Conservation (phyloP, 1,140 invertebrate genomes). For the Rhagoletis pomonella region DNA sequence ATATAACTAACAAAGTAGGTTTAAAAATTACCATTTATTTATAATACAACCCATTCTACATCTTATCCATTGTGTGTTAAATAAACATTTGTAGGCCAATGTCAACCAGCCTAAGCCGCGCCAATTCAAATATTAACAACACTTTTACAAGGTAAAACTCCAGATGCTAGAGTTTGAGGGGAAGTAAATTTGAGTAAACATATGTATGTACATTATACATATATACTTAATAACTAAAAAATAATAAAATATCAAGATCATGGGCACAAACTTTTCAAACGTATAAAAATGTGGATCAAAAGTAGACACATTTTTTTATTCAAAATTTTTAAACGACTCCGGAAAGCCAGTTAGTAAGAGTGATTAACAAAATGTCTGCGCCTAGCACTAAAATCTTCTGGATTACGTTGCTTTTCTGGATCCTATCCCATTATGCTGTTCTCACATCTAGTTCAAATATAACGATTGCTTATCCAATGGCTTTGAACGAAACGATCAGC, state of each 20-base stretch:
- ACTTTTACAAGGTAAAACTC: neutral
- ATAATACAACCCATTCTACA: neutral
- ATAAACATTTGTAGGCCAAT: neutral
- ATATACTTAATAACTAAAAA: neutral
- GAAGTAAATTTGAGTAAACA: neutral
- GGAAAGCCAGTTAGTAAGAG: neutral
- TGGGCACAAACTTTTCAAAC: neutral
- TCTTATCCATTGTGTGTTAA: neutral
- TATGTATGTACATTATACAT: neutral
- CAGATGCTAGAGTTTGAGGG: neutral
- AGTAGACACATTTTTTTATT: neutral
- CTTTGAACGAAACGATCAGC: neutral
- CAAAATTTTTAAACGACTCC: neutral
- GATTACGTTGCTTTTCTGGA: neutral
- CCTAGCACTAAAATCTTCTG: no score
- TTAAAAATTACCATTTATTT: neutral
- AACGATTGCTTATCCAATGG: neutral
- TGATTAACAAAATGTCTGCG: neutral
- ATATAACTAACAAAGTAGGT: neutral
- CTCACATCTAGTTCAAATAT: neutral
- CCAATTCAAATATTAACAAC: neutral
- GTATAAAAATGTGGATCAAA: neutral
- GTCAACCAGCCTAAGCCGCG: neutral
- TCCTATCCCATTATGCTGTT: neutral
- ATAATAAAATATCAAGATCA: neutral